Evolutionary conservation across 2,797 vertebrate species (phyloP).

Genomic region (Hephaestus fuliginosus): DNA sequence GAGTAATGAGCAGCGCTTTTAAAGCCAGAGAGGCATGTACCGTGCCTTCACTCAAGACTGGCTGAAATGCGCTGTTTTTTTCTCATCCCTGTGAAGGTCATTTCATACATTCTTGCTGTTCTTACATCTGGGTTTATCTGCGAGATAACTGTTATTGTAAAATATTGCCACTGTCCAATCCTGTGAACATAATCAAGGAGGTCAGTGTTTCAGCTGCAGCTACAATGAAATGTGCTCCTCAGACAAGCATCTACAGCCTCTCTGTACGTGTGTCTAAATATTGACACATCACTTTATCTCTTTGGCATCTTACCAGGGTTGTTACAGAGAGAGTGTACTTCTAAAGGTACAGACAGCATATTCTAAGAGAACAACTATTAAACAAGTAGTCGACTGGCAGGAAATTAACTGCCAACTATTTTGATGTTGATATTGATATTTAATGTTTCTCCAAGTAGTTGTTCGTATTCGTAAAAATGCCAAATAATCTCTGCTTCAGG

Average conservation of each 20-base stretch:
- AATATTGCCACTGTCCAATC: neutral
- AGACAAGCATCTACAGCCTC: neutral
- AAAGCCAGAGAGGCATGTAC: slow-evolving; percentile 34
- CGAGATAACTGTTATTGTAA: neutral
- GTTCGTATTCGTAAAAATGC: neutral
- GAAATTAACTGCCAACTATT: neutral
- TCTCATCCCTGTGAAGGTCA: slow-evolving; percentile 16
- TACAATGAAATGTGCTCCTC: neutral
- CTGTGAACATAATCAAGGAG: neutral
- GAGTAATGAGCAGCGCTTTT: slow-evolving; percentile 60
- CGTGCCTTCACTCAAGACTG: slow-evolving; percentile 5
- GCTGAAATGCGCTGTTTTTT: slow-evolving; percentile 24
- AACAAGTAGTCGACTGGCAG: neutral
- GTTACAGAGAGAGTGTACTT: slow-evolving; percentile 1
- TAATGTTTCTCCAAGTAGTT: neutral
- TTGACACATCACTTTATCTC: neutral
- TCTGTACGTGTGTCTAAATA: neutral
- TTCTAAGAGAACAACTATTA: neutral
- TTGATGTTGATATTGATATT: neutral
- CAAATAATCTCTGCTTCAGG: neutral
- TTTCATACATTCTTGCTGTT: slow-evolving; percentile 4
- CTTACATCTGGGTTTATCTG: neutral
- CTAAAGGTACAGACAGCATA: neutral
- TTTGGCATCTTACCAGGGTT: neutral
- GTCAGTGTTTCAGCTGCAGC: neutral